These are phyloP conservation scores for Zelostemma sp. DNA, from an alignment of 1,140 invertebrate species.

Conservation along the genomic window DNA sequence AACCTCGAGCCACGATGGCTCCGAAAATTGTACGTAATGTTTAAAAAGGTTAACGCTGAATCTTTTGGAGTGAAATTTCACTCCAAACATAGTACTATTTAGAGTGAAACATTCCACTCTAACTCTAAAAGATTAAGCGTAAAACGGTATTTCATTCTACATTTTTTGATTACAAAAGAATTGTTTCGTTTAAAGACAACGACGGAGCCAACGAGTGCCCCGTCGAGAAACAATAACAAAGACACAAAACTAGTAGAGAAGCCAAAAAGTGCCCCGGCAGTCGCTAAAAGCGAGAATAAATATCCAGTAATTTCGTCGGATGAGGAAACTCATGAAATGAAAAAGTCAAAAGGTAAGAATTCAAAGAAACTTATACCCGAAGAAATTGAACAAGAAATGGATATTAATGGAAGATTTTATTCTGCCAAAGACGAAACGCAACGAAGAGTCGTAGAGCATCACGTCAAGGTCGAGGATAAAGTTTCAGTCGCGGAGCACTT, in stretches of 20 bases:
- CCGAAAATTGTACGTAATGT: conserved; percentile 6
- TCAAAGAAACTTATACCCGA: neutral
- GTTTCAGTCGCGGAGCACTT: conserved; percentile 54
- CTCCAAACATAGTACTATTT: too few species aligned
- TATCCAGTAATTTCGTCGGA: conserved; percentile 29
- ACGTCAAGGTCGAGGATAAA: conserved; percentile 51
- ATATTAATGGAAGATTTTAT: neutral
- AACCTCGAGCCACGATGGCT: conserved; percentile 33
- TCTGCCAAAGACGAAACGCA: conserved; percentile 37
- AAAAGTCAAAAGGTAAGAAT: conserved; percentile 41
- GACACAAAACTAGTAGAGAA: conserved; percentile 22
- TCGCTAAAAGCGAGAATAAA: conserved; percentile 11
- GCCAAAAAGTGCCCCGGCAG: conserved; percentile 14
- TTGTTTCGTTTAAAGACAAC: conserved; percentile 32
- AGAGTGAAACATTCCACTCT: too few species aligned
- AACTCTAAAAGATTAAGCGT: too few species aligned
- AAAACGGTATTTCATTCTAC: too few species aligned
- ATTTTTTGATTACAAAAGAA: neutral
- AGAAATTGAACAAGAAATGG: neutral
- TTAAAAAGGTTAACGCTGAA: too few species aligned
- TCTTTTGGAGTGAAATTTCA: too few species aligned
- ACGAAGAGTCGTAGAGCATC: conserved; percentile 46
- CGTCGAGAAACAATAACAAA: conserved; percentile 25
- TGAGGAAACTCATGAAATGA: conserved; percentile 24
- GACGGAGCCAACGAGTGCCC: conserved; percentile 29